Evolutionary conservation across 2,888 invertebrate species (phyloP).

Genomic region (Diadegma fenestrale): DNA sequence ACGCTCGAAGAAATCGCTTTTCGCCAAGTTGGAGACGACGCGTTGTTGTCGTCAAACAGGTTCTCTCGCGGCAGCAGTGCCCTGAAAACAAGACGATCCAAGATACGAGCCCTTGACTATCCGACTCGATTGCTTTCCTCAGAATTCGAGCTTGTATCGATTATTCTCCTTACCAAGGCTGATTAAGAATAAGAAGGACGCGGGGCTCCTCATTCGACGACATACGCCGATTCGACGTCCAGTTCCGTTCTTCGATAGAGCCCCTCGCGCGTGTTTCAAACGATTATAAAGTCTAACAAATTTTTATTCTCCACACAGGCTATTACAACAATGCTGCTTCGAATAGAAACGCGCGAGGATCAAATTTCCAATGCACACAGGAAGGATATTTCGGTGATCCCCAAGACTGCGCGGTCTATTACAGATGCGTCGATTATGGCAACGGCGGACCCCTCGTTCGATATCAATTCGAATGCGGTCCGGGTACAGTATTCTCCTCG

Average conservation of each 20-base stretch:
- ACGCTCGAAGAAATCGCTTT: constrained; percentile 56
- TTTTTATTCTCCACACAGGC: constrained; percentile 47
- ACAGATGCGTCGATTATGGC: constrained; percentile 90
- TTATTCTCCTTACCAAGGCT: not conserved
- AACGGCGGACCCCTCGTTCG: constrained; percentile 86
- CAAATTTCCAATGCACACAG: constrained; percentile 86
- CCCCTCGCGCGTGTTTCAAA: too few species aligned
- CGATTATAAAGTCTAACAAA: too few species aligned
- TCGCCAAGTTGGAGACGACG: constrained; percentile 54
- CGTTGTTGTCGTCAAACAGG: constrained; percentile 81
- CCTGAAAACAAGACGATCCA: constrained; percentile 42
- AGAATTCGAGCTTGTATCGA: constrained; percentile 17
- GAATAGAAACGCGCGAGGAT: not conserved
- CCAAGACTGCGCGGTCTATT: constrained; percentile 90
- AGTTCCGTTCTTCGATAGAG: not conserved
- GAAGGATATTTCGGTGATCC: constrained; percentile 92
- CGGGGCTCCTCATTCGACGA: not conserved
- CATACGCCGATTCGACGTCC: too few species aligned
- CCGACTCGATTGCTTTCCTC: constrained; percentile 31
- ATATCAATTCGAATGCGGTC: constrained; percentile 90
- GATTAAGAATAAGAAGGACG: not conserved
- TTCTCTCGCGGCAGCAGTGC: constrained; percentile 69
- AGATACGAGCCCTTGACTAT: constrained; percentile 46
- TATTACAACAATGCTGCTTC: constrained; percentile 6
- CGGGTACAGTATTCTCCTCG: constrained; percentile 89